Conservation (phyloP, 2,888 invertebrate genomes). For the Prosapia bicincta region DNA sequence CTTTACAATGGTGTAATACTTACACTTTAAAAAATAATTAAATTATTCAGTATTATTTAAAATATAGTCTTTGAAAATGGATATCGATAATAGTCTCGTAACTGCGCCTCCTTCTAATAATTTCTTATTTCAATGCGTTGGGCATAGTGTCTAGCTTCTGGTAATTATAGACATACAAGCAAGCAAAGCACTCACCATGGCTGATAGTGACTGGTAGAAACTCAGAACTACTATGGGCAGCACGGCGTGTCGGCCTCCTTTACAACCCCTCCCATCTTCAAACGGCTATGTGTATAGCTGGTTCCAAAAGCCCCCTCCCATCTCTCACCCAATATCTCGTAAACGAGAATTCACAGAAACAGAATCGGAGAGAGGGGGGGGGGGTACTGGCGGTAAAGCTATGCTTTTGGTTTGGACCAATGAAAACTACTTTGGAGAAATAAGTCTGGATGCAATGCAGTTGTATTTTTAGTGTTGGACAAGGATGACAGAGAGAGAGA, state of each 20-base stretch:
- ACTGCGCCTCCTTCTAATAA: too few relatives aligned
- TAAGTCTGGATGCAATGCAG: neutral
- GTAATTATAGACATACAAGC: too few relatives aligned
- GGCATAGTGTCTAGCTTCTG: too few relatives aligned
- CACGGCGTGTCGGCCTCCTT: neutral
- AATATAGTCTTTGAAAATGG: too few relatives aligned
- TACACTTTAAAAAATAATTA: too few relatives aligned
- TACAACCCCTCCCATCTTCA: neutral
- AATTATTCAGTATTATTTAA: too few relatives aligned
- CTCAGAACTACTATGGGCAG: neutral
- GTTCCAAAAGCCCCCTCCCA: neutral
- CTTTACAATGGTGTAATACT: too few relatives aligned
- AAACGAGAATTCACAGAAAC: neutral
- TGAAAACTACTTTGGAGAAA: neutral
- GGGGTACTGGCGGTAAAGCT: slow-evolving; percentile 12
- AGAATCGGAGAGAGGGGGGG: neutral
- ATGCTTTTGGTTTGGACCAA: neutral
- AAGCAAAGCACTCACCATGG: neutral
- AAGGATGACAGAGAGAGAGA: slow-evolving; percentile 11
- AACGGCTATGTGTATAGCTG: neutral
- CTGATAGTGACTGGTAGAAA: neutral
- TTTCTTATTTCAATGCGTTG: too few relatives aligned
- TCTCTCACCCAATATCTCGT: neutral
- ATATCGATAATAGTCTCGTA: too few relatives aligned
- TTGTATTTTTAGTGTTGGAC: neutral